Base-by-base conservation (phyloP, 2,113 vertebrate species). In the Choloepus hoffmanni region DNA sequence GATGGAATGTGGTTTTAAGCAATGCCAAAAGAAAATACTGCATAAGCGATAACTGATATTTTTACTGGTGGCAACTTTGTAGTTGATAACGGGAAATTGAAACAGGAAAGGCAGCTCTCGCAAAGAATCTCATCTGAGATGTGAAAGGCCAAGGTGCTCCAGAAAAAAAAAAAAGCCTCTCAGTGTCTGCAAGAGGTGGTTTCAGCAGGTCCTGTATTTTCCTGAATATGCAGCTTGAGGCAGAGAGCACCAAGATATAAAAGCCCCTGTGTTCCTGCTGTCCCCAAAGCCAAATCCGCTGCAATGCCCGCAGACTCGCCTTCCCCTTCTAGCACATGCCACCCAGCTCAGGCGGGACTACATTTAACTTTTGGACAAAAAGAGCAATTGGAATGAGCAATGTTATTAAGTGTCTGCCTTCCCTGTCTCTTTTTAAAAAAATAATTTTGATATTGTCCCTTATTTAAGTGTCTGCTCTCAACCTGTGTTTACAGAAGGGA, bases 71-170 rank as follows among this genome's bases (percentile, higher is more conserved):
- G 96, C 63, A 85, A 82, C 95, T 97, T 95, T 95, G 90, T 89
- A 98, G 92, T 88, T 97, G 95, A 96, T 97, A 97, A 96, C 21
- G 95, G 87, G 94, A n/a, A 88, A 90, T 91, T 95, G 82, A 96
- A 95, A 95, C 84, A 90, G 95, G 96, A 92, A 93, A 58, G 72
- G 84, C 45, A 85, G 81, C 62, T 63, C 92, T 91, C 65, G 24
- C 67, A 36, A 19, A 84, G 90, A 67, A 70, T 93, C 84, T 77
- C 91, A 65, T 77, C 87, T 45, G 86, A 77, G 73, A 85, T 60
- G 73, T 9, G 36, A 89, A 70, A 68, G 40, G 70, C 88, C 90
- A 60, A 95, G 89, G 79, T 94, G 36, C 58, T 91, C 30, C 90
- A 58, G 55, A 50, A 50, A 50, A 87, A 72, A 78, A 70, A 87